These are phyloP conservation scores for Tinamus guttatus DNA, from an alignment of 2,113 vertebrate genomes.

Conservation along the genomic window DNA sequence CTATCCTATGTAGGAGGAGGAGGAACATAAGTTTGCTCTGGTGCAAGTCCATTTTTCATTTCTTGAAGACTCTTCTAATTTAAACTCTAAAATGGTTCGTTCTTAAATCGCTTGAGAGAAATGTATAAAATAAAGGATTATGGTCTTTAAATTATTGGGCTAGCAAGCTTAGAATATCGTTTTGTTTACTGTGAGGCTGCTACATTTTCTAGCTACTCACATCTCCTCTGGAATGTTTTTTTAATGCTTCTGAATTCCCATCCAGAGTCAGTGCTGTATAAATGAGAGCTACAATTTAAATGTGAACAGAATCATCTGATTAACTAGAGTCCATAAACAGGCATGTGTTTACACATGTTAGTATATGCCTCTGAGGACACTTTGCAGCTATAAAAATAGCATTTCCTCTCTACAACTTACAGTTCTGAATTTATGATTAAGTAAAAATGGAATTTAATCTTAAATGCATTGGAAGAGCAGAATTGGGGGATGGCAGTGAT, in stretches of 20 bases:
- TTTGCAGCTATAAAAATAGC: not conserved
- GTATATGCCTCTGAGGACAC: not conserved
- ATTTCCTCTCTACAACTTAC: not conserved
- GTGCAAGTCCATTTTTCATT: not conserved
- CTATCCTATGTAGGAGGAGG: not conserved
- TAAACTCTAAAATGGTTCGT: not conserved
- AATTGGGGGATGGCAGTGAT: not conserved
- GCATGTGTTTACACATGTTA: not conserved
- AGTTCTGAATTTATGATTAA: not conserved
- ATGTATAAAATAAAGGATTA: not conserved
- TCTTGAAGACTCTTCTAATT: not conserved
- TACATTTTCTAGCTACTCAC: not conserved
- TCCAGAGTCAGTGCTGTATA: not conserved
- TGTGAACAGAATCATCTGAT: not conserved
- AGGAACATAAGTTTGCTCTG: not conserved
- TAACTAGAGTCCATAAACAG: not conserved
- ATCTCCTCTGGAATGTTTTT: not conserved
- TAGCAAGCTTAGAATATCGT: not conserved
- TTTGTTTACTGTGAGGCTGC: not conserved
- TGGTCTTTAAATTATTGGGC: not conserved
- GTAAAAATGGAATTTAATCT: not conserved
- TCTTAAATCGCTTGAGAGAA: not conserved
- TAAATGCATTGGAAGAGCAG: not conserved
- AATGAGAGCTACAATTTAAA: not conserved
- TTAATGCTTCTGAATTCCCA: not conserved